Evolutionary conservation across 2,113 vertebrate species (phyloP), one percentile per base, ranked within the genome.

Genomic region (Archocentrus centrarchus): DNA sequence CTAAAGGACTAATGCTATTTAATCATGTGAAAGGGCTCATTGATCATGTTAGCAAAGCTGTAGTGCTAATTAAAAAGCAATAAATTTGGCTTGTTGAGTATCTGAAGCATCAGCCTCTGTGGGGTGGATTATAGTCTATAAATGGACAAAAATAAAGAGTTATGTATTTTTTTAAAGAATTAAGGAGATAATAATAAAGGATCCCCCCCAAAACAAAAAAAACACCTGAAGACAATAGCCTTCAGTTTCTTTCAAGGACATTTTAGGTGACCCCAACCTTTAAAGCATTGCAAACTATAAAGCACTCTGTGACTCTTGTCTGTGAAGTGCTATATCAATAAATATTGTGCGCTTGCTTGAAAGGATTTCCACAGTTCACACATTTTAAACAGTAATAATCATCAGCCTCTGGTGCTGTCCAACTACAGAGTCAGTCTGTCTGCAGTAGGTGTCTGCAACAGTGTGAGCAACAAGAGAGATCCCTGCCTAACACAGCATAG

Each of bases 21-120:
- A 27, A 73, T 73, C 18, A 2, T 0, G 17, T n/a, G 18, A 53
- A 73, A 0, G 47, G 30, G 27, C 6, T 50, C 53, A n/a, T 14
- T 53, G 18, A 53, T 32, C 10, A 73, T 53, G 47, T n/a, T 3
- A 53, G 68, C 27, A 73, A 73, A 73, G 53, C 68, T 73, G 11
- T 53, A 32, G 47, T 73, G 44, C 47, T 73, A 73, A 53, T 73
- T 53, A 73, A 73, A 73, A 73, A 55, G 44, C 68, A 73, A 73
- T 73, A 73, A 7, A n/a, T 73, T 73, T 53, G 47, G 18, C 24
- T 32, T 55, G 47, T 73, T 53, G 53, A 32, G 66, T 53, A n/a
- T 73, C 47, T 73, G 24, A 18, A 73, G 47, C 27, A 73, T 73
- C 27, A 32, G 27, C 27, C 68, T 73, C 47, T 55, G 68, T 73